Conservation (phyloP, 2,113 vertebrate genomes). For the Morone chrysops region DNA sequence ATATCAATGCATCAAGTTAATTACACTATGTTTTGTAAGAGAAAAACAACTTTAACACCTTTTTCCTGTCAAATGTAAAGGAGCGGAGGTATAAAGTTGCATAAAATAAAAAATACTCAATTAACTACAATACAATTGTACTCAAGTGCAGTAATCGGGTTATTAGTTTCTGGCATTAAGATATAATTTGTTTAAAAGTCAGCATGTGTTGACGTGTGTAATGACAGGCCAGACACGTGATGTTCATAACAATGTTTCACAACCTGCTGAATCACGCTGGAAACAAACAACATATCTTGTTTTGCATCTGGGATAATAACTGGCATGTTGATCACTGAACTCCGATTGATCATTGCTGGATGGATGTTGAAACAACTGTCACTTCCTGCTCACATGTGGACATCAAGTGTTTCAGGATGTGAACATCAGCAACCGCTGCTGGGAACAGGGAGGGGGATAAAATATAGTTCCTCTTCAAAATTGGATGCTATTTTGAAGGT, state of each 20-base stretch:
- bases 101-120: too few relatives aligned
- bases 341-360: neutral
- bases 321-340: neutral
- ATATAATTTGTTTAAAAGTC: too few relatives aligned
- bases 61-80: too few relatives aligned
- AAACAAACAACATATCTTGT: neutral
- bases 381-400: neutral
- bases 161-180: too few relatives aligned
- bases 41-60: too few relatives aligned
- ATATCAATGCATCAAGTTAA: too few relatives aligned
- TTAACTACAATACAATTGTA: too few relatives aligned
- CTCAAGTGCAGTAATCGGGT: too few relatives aligned
- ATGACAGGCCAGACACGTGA: constrained; percentile 9
- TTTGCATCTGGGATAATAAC: neutral
- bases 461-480: neutral
- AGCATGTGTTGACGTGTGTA: neutral
- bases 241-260: constrained; percentile 19
- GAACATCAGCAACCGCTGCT: neutral
- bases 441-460: neutral
- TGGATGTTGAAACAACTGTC: neutral
- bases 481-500: constrained; percentile 41
- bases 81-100: too few relatives aligned
- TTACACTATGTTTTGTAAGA: too few relatives aligned
- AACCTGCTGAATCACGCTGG: neutral
- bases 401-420: neutral